Base-by-base conservation (phyloP, 2,888 invertebrate species). In the Xestia sexstrigata region DNA sequence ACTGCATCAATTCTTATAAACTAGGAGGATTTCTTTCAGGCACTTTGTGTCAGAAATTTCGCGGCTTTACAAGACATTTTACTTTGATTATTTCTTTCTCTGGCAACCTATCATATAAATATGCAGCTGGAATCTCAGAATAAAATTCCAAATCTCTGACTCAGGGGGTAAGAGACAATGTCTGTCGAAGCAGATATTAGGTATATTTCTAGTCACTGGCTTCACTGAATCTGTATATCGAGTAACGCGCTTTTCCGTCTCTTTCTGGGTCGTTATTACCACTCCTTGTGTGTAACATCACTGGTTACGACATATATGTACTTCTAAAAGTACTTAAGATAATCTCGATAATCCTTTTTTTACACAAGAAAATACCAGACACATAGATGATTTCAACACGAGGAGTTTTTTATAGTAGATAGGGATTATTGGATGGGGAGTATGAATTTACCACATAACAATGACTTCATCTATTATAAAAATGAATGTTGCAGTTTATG, bases 321-420 rank as follows among this genome's bases (percentile, higher is more conserved):
- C 17, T 60, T 60, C 17, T 30, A 30, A 60, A 60, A 26, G 13
- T 67, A 26, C 9, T 23, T 58, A 45, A 67, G 26, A 77, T 76
- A 55, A 77, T 77, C 45, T 63, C 9, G 26, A 45, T 63, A 35
- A 69, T 77, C 52, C 45, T 30, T 76, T 74, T 62, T 74, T 52
- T 55, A 9, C 30, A 39, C 30, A 39, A 42, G 15, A 42, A 49
- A 68, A 63, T 74, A 55, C n/a, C 20, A 55, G 30, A 30, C 49
- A 49, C 26, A 8, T 39, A 49, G 65, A 79, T 39, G 20, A 49
- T 47, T n/a, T 65, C 13, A 20, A 67, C 26, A 35, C 17, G 23
- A 68, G 7, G 13, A 49, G 13, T 35, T 0, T 62, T 68, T 35
- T 52, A 35, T 17, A 52, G n/a, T 20, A 66, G 20, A 55, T 20